These are phyloP conservation scores for Loripinus fragilis DNA, from an alignment of 2,888 invertebrate species.

Conservation along the genomic window DNA sequence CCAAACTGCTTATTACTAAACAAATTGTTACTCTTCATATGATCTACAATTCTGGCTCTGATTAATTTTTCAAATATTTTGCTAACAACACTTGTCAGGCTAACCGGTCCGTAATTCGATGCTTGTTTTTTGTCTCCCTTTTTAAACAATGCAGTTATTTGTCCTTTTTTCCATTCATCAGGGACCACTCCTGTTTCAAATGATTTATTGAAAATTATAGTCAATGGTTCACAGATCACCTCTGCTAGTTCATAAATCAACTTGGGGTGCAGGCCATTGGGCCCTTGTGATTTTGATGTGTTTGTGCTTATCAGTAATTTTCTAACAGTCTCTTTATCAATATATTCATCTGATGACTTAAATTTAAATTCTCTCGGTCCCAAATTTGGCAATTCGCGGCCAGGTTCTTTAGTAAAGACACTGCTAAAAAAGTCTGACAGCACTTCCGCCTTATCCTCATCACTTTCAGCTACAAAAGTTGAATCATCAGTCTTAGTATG, in stretches of 20 bases:
- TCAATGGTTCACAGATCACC: not conserved
- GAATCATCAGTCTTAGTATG: not conserved
- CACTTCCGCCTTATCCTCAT: slow-evolving; percentile 5
- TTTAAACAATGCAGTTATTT: slow-evolving; percentile 19
- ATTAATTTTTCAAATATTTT: slow-evolving; percentile 23
- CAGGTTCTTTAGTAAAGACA: slow-evolving; percentile 2
- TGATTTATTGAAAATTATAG: not conserved
- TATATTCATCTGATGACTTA: not conserved
- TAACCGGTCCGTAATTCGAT: slow-evolving; percentile 34
- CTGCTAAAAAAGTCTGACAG: slow-evolving; percentile 13
- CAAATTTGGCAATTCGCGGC: not conserved
- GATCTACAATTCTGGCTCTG: slow-evolving; percentile 14
- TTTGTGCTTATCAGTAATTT: not conserved
- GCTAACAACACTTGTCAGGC: slow-evolving; percentile 6
- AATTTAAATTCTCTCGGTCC: no score
- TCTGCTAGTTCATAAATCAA: not conserved
- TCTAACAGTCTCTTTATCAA: not conserved
- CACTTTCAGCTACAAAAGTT: not conserved
- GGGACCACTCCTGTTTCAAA: not conserved
- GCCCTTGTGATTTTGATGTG: slow-evolving; percentile 5
- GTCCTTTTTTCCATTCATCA: slow-evolving; percentile 8
- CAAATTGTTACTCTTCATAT: slow-evolving; percentile 23
- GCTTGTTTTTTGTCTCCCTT: slow-evolving; percentile 25
- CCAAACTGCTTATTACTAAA: slow-evolving; percentile 37
- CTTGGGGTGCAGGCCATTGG: not conserved